A percentile compares a stretch with the other conserved stretches of the same genome.
These are phyloP conservation scores for Diphyllodes magnificus DNA, from an alignment of 2,113 vertebrate genomes.

Conservation along the genomic window DNA sequence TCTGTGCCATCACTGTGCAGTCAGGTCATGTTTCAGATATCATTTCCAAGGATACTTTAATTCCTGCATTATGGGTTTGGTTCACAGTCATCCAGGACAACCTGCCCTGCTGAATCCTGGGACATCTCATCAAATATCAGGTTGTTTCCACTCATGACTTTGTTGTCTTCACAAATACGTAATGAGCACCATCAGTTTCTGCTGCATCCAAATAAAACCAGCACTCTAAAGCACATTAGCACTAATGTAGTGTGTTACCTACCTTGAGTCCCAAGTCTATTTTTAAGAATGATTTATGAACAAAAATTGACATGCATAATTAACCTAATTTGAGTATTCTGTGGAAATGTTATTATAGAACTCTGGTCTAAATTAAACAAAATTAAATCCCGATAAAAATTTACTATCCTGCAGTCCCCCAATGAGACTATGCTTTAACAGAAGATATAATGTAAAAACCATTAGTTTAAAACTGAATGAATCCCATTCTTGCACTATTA, in stretches of 20 bases:
- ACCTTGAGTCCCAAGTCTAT: slow-evolving; percentile 2
- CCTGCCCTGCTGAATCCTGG: neutral
- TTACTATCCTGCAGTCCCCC: slow-evolving; percentile 12
- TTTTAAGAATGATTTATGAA: slow-evolving; percentile 55
- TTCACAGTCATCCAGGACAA: neutral
- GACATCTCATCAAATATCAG: neutral
- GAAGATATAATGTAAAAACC: neutral
- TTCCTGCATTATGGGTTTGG: neutral
- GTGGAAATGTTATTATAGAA: slow-evolving; percentile 37
- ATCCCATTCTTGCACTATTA: slow-evolving; percentile 40
- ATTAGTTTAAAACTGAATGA: slow-evolving; percentile 26
- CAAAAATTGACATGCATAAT: slow-evolving; percentile 39
- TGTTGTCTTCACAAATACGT: neutral
- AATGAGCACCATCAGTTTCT: neutral
- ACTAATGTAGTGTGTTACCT: neutral
- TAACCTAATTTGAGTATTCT: slow-evolving; percentile 33
- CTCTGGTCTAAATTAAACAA: slow-evolving; percentile 47
- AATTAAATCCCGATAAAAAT: slow-evolving; percentile 58
- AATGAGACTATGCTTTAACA: neutral
- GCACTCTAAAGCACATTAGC: neutral
- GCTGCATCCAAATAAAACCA: neutral
- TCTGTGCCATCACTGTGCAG: neutral
- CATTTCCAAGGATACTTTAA: neutral
- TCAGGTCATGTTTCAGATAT: neutral
- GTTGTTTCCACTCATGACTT: neutral